Conservation (phyloP, 2,797 vertebrate species). For the Tangara arthus region DNA sequence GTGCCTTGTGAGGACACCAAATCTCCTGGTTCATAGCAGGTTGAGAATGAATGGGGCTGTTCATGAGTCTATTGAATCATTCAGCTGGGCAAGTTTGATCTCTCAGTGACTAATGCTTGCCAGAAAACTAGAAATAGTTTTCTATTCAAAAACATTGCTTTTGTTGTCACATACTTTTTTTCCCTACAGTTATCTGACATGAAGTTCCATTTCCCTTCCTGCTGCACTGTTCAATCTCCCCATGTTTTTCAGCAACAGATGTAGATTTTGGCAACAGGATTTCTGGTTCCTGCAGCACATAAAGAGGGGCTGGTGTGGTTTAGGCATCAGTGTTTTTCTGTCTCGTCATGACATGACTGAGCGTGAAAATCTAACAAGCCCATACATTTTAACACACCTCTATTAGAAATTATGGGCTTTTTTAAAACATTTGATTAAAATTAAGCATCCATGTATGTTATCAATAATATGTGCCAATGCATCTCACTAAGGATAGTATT, state of each 20-base stretch:
- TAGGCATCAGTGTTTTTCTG: not conserved
- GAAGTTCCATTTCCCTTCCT: not conserved
- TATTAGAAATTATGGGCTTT: not conserved
- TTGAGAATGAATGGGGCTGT: not conserved
- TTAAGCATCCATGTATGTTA: not conserved
- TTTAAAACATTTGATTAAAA: not conserved
- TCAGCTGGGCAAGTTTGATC: not conserved
- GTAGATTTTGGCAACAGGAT: not conserved
- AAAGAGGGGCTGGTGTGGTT: not conserved
- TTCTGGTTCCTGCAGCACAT: not conserved
- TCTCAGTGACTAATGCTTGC: not conserved
- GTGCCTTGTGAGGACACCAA: not conserved
- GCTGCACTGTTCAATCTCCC: not conserved
- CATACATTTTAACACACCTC: not conserved
- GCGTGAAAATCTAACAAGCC: not conserved
- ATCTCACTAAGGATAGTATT: not conserved
- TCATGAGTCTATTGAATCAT: not conserved
- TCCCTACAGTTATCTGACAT: not conserved
- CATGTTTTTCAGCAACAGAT: not conserved
- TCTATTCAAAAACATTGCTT: constrained; percentile 52
- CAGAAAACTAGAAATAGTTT: constrained; percentile 31
- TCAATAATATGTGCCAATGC: not conserved
- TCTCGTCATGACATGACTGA: not conserved
- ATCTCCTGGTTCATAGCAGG: fast-evolving
- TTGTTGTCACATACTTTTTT: not conserved